Conservation (phyloP, 1,140 invertebrate genomes). For the Drosophila kikkawai region DNA sequence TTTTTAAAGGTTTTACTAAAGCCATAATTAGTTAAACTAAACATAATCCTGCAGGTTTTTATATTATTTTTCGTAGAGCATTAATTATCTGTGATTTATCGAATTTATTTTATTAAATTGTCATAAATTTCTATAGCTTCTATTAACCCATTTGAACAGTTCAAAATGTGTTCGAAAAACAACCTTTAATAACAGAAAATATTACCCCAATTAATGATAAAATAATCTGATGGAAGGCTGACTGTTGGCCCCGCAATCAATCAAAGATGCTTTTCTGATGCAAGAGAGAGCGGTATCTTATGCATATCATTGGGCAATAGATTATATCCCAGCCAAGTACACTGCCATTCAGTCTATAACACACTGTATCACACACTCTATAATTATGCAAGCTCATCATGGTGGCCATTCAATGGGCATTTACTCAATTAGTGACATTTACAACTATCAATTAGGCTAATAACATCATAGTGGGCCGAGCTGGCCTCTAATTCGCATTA, state of each 20-base stretch:
- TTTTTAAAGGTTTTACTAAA: neutral
- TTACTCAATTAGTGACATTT: slow-evolving; percentile 66
- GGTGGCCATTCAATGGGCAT: slow-evolving; percentile 29
- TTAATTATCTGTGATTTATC: no score
- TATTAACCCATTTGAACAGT: no score
- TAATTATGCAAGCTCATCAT: slow-evolving; percentile 36
- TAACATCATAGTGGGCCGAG: slow-evolving; percentile 58
- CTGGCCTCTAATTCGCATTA: slow-evolving; percentile 58
- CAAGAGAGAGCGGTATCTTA: neutral
- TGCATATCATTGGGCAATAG: neutral
- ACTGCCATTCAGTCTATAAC: neutral
- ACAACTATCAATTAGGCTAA: slow-evolving; percentile 69
- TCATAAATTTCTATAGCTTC: no score
- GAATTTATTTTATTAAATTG: no score
- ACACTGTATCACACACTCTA: slow-evolving; percentile 6
- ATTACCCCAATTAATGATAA: neutral
- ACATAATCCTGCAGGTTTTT: no score
- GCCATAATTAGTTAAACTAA: neutral
- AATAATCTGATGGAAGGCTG: neutral
- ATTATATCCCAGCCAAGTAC: neutral
- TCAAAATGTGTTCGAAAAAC: no score
- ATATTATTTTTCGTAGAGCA: no score
- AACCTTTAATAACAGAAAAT: no score
- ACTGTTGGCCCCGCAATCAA: neutral
- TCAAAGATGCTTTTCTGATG: neutral